Base-by-base conservation (phyloP, 2,797 vertebrate genomes). In the Cheracebus regulus region DNA sequence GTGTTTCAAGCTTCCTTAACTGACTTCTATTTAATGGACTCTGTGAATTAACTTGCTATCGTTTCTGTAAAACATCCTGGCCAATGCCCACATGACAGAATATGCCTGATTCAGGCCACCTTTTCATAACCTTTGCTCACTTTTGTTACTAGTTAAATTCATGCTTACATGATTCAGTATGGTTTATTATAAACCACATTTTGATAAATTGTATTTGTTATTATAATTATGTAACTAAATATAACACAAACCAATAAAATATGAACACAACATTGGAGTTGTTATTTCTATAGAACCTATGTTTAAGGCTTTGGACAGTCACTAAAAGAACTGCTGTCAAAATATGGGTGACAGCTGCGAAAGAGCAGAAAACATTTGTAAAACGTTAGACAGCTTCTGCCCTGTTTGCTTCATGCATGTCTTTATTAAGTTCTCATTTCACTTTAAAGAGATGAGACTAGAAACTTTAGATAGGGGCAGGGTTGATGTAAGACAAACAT, bases 141-240 rank as follows among this genome's bases (percentile, higher is more conserved):
- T 70, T 91, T 39, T 10, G 3, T 90, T 73, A 48, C 73, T 61
- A 73, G 11, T 20, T 86, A 19, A 93, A 75, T 11, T 64, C 50
- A 72, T 94, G 33, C 52, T 83, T n/a, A 14, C 11, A 41, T 72
- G 22, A 90, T 52, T 91, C 67, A 83, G 15, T n/a, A 48, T 81
- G 64, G 58, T 67, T 87, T 73, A 80, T 78, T 58, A 46, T 28
- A 86, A 93, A 33, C 14, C 1, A 4, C 78, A 28, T 84, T 64
- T 48, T 82, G 50, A 61, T 61, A 91, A 44, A n/a, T 4, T 84
- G 7, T 11, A 46, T 3, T 73, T 88, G 39, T 83, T 82, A 76
- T 36, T 82, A 72, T 28, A 86, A 87, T 76, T 84, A 83, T 15
- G 24, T 72, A 70, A 91, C 79, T 95, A 80, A 52, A 30, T 39